Evolutionary conservation across 1,140 invertebrate species (phyloP), one percentile per base, ranked within the genome.

Genomic region (Dysdera silvatica): DNA sequence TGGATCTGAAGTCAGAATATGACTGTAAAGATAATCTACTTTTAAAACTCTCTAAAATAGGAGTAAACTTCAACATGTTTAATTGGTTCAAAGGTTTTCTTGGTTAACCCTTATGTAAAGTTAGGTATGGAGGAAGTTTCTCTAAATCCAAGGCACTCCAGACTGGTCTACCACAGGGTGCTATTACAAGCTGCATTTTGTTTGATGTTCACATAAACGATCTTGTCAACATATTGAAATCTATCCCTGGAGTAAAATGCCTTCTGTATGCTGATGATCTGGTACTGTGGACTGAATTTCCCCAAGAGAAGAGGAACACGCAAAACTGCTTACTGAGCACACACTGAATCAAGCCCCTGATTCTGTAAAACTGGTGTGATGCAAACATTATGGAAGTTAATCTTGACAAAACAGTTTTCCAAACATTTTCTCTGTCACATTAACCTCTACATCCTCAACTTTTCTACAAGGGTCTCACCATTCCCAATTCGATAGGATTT

Each of bases 131-230:
- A 3, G 43, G 28, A 0, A 24, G 32, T 14, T 14, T 51, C 1
- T 61, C 48, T 6, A 45, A 53, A 10, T 40, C 32, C 16, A 53
- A 45, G 31, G 48, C 33, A 3, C 41, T 59, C 4, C 24, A 53
- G 29, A 51, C 0, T 16, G 35, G 48, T 14, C 35, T 53, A 1
- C 48, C 48, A 14, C 59, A 61, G 32, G 48, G 48, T 20, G 59
- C 48, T 28, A 35, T 35, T 32, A 43, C 7, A 1, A 48, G 26
- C 23, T 53, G 35, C 12, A 18, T 40, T 24, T 28, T 40, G 8
- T 60, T 37, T 26, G 40, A 49, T 1, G 49, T 51, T 7, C 52
- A 61, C 31, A 61, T 43, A n/a, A 61, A 61, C 43, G 59, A 61
- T 28, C 24, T 61, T 14, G 23, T 61, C 48, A n/a, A 20, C 14